phyloP scores from a whole-genome alignment of 2,888 invertebrate genomes.

The Nipponacmea schrenckii region DNA sequence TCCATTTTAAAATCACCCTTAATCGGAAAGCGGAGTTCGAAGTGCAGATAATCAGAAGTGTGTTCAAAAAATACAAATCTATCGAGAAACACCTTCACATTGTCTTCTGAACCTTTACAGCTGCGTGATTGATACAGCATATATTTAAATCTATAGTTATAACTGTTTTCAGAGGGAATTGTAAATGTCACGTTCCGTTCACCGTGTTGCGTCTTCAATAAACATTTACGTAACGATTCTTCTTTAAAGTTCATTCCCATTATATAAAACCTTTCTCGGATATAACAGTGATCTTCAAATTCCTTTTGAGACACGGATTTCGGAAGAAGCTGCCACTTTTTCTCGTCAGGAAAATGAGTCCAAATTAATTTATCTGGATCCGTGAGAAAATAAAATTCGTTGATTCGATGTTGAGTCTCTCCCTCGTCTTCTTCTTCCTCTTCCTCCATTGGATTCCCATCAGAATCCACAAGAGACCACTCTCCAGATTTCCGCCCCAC shows the following conservation, averaged over 20 bases:
- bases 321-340: constrained; percentile 60
- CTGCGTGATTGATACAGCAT: constrained; percentile 53
- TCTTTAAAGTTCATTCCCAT: constrained; percentile 44
- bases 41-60: constrained; percentile 46
- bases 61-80: constrained; percentile 62
- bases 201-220: constrained; percentile 51
- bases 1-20: constrained; percentile 63
- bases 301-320: constrained; percentile 47
- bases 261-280: constrained; percentile 60
- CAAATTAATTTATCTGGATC: constrained; percentile 61
- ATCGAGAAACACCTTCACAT: constrained; percentile 49
- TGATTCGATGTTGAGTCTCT: constrained; percentile 59
- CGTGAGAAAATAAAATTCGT: constrained; percentile 65
- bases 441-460: constrained; percentile 50
- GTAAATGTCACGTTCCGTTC: constrained; percentile 55
- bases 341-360: constrained; percentile 63
- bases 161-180: constrained; percentile 44
- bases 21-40: constrained; percentile 53
- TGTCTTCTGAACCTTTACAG: constrained; percentile 29
- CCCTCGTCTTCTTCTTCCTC: constrained; percentile 52
- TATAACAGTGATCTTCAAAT: constrained; percentile 59
- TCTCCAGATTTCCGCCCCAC: constrained; percentile 56
- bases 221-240: constrained; percentile 32
- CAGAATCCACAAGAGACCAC: constrained; percentile 59
- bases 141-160: constrained; percentile 56